Percentiles rank a stretch among this genome's conserved stretches.
phyloP scores from a whole-genome alignment of 2,797 vertebrate genomes.

The Trachurus trachurus region DNA sequence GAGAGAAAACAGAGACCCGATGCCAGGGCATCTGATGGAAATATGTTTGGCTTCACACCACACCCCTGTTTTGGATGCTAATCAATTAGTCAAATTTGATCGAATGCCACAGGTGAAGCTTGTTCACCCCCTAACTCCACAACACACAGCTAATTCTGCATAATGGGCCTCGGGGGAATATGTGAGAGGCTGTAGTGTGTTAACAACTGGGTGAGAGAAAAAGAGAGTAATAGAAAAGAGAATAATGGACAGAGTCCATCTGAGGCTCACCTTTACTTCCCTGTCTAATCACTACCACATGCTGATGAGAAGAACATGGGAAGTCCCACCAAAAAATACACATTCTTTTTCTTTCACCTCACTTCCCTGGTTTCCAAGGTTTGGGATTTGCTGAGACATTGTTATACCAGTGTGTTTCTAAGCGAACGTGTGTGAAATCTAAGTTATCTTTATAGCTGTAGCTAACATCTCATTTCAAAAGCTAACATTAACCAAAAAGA shows the following conservation, averaged over 20 bases:
- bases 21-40: conserved; percentile 70
- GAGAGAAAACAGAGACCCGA: conserved; percentile 29
- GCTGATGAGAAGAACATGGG: conserved; percentile 65
- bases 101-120: conserved; percentile 58
- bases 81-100: conserved; percentile 65
- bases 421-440: conserved; percentile 11
- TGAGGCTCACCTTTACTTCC: conserved; percentile 78
- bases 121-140: conserved; percentile 33
- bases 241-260: conserved; percentile 62
- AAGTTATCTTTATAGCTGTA: not conserved
- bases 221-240: conserved; percentile 38
- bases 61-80: conserved; percentile 54
- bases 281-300: conserved; percentile 78
- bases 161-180: conserved; percentile 47
- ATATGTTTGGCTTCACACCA: conserved; percentile 65
- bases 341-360: conserved; percentile 55
- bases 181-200: conserved; percentile 21
- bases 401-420: conserved; percentile 43
- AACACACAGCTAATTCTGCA: conserved; percentile 40
- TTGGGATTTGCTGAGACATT: conserved; percentile 46
- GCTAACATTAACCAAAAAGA: conserved; percentile 21
- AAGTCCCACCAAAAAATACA: conserved; percentile 50
- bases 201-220: conserved; percentile 38
- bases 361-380: conserved; percentile 35
- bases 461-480: conserved; percentile 31